Conservation (phyloP, 2,113 vertebrate genomes). For the Willisornis vidua region DNA sequence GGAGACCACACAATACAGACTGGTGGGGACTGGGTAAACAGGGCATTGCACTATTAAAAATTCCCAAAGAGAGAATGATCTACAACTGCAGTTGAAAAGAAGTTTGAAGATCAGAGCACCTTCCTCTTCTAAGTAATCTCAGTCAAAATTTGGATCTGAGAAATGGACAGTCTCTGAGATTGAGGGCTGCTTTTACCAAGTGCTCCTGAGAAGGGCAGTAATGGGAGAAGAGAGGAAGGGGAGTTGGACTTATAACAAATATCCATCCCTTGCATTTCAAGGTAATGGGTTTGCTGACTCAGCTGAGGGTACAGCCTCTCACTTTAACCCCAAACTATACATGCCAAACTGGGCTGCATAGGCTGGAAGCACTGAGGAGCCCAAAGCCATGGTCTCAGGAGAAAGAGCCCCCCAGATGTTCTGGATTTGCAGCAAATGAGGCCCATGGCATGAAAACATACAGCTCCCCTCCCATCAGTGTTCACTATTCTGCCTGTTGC, state of each 20-base stretch:
- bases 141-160: neutral
- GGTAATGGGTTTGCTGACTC: neutral
- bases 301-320: neutral
- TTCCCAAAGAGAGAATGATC: neutral
- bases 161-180: neutral
- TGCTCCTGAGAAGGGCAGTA: neutral
- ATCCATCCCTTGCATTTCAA: neutral
- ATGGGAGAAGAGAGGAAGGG: neutral
- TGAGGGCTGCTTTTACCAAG: neutral
- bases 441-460: neutral
- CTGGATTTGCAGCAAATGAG: neutral
- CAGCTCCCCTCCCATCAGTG: neutral
- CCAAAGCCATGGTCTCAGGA: neutral
- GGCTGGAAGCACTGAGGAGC: neutral
- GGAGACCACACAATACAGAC: slow-evolving; percentile 41
- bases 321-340: neutral
- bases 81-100: neutral
- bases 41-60: neutral
- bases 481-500: neutral
- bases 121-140: neutral
- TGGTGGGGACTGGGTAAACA: neutral
- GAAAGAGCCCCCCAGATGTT: neutral
- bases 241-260: neutral
- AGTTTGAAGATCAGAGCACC: neutral
- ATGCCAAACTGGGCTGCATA: neutral